phyloP scores from a whole-genome alignment of 2,797 vertebrate species.

The Buceros bicornis region DNA sequence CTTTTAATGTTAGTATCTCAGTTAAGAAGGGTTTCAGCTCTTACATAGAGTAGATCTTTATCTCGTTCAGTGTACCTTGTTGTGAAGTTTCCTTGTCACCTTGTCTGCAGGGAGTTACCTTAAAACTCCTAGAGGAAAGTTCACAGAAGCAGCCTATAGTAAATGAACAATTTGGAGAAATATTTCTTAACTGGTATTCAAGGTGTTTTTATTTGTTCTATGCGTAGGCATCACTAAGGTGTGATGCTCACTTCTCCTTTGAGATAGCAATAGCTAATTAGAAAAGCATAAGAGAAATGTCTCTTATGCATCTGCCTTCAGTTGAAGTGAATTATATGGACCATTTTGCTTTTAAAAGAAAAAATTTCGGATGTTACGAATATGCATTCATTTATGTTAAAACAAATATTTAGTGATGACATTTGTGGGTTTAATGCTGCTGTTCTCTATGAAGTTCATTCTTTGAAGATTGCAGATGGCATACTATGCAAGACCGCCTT shows the following conservation, averaged over 20 bases:
- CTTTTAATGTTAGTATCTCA: not conserved
- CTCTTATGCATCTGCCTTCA: not conserved
- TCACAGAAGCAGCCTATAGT: not conserved
- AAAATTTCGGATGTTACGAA: conserved; percentile 2
- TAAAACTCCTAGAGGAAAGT: not conserved
- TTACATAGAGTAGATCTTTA: not conserved
- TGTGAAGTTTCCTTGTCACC: not conserved
- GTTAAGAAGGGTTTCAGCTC: not conserved
- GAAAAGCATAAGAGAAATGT: not conserved
- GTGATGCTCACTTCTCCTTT: not conserved
- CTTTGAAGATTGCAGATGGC: conserved; percentile 52
- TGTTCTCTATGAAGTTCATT: conserved; percentile 36
- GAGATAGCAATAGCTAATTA: not conserved
- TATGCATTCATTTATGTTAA: conserved; percentile 29
- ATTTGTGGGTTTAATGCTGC: conserved; percentile 55
- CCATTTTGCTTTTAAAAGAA: conserved; percentile 31
- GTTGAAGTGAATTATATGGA: not conserved
- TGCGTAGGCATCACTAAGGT: not conserved
- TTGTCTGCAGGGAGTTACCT: not conserved
- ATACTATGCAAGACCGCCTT: conserved; percentile 41
- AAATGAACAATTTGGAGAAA: not conserved
- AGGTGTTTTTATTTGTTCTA: not conserved
- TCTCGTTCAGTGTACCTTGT: not conserved
- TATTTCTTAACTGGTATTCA: not conserved
- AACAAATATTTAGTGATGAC: conserved; percentile 29